phyloP scores from a whole-genome alignment of 92 coral and sea anemone genomes.

The Virgularia gustaviana region DNA sequence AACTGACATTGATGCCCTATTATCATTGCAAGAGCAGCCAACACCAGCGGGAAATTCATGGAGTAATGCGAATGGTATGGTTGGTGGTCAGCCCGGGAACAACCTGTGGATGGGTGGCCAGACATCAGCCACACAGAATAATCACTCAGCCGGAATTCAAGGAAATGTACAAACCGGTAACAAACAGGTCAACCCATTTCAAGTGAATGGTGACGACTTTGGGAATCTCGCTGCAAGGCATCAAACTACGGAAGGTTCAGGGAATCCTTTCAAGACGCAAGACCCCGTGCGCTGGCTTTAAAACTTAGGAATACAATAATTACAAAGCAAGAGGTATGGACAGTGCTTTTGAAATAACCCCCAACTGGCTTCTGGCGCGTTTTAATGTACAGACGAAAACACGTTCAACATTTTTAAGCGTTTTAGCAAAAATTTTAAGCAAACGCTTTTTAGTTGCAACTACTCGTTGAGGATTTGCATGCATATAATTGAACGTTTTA shows the following conservation, averaged over 20 bases:
- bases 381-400: too few species aligned
- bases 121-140: background rate
- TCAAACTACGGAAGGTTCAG: constrained; percentile 11
- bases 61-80: background rate
- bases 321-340: too few species aligned
- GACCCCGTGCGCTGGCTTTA: constrained; percentile 38
- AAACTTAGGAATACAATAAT: too few species aligned
- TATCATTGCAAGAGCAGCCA: constrained; percentile 13
- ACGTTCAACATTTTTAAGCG: too few species aligned
- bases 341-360: too few species aligned
- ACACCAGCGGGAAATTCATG: background rate
- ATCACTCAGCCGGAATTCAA: background rate
- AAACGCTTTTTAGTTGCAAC: too few species aligned
- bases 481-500: too few species aligned
- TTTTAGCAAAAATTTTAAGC: background rate
- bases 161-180: background rate
- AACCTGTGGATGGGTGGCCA: constrained; percentile 14
- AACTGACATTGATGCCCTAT: constrained; percentile 16
- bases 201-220: constrained; percentile 51
- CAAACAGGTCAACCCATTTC: constrained; percentile 29
- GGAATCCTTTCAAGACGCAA: constrained; percentile 16
- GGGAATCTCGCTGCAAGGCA: constrained; percentile 42
- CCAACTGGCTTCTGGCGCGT: too few species aligned
- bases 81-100: background rate
- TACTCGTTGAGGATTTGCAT: too few species aligned